Conservation (phyloP, 2,797 vertebrate genomes). For the Etheostoma perlongum region DNA sequence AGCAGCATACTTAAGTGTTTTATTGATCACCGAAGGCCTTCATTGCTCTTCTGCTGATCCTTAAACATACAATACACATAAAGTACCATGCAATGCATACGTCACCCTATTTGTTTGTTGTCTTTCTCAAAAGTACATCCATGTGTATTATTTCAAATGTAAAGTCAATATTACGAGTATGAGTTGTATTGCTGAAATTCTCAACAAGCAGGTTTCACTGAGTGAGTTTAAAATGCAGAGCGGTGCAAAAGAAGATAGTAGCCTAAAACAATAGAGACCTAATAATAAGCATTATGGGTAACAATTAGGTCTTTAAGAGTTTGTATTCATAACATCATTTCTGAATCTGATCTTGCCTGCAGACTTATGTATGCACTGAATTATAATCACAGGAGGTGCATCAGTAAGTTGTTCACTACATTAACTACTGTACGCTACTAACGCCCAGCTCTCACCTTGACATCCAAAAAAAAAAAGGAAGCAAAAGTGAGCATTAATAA, state of each 20-base stretch:
- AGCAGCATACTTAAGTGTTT: not conserved
- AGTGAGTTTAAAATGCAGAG: not conserved
- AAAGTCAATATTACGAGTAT: not conserved
- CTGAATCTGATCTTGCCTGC: constrained; percentile 10
- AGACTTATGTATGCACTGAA: constrained; percentile 36
- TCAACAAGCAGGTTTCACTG: not conserved
- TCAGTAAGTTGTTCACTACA: not conserved
- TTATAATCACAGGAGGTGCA: constrained; percentile 29
- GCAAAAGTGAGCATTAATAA: not conserved
- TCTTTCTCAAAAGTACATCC: not conserved
- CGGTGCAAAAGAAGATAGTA: not conserved
- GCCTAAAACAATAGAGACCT: not conserved
- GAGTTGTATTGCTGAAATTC: not conserved
- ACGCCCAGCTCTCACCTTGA: not conserved
- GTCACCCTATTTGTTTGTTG: not conserved
- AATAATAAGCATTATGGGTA: not conserved
- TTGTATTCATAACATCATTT: constrained; percentile 24
- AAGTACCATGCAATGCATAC: not conserved
- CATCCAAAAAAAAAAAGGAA: constrained; percentile 6
- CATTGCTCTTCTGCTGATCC: not conserved
- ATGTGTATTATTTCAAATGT: not conserved
- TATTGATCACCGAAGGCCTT: not conserved
- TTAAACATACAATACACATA: constrained; percentile 1
- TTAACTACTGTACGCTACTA: not conserved
- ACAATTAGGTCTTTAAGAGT: not conserved